A percentile compares a stretch with the other conserved stretches of the same genome.
Conservation (phyloP, 2,113 vertebrate genomes). For the Ctenodactylus gundi region DNA sequence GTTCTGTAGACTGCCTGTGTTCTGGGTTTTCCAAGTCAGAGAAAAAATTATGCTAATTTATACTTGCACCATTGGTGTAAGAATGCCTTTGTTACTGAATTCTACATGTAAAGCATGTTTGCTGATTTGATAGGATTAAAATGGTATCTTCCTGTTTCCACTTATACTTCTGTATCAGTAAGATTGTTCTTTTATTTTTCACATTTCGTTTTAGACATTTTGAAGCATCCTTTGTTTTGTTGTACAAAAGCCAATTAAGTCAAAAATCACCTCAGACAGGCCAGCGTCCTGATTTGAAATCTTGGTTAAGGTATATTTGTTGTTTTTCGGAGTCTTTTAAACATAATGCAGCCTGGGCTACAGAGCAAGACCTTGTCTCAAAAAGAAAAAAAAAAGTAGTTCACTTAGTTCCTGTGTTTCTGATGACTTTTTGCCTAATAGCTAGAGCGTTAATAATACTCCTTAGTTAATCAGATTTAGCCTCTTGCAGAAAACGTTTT, state of each 20-base stretch:
- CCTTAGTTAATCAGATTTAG: neutral
- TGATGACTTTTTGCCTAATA: conserved; percentile 23
- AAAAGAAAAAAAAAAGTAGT: too few relatives aligned
- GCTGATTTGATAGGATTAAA: neutral
- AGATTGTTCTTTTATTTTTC: neutral
- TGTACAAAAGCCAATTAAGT: neutral
- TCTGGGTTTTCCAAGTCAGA: too few relatives aligned
- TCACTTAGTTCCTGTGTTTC: neutral
- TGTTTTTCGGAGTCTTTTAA: conserved; percentile 4
- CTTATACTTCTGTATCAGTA: neutral
- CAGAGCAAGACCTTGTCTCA: too few relatives aligned
- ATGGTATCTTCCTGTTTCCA: neutral
- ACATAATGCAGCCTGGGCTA: too few relatives aligned
- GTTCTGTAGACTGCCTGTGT: too few relatives aligned
- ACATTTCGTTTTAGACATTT: neutral
- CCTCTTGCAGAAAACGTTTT: neutral
- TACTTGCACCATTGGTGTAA: neutral
- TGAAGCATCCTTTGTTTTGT: conserved; percentile 39
- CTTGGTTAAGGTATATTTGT: neutral
- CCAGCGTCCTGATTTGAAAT: neutral
- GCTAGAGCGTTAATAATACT: neutral
- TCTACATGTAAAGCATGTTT: neutral
- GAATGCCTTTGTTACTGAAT: neutral
- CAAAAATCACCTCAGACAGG: neutral
- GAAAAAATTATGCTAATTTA: neutral